phyloP scores from a whole-genome alignment of 2,113 vertebrate species.

The Peucedramus taeniatus region DNA sequence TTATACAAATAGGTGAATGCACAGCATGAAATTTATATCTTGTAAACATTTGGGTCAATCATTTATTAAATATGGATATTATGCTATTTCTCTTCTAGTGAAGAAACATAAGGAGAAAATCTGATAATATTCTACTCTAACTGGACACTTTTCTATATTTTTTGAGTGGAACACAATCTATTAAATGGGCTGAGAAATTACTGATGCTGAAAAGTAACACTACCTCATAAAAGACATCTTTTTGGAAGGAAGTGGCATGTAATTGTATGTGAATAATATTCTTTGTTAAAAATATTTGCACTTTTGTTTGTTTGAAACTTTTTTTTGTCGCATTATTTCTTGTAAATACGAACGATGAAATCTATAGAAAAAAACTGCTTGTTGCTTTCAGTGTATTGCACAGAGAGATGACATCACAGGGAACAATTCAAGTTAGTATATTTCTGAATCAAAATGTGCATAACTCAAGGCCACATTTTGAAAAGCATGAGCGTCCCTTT shows the following conservation, averaged over 20 bases:
- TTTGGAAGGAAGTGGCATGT: neutral
- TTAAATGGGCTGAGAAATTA: neutral
- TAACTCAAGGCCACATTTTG: neutral
- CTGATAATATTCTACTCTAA: neutral
- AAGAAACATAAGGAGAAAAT: neutral
- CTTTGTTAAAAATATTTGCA: neutral
- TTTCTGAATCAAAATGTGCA: neutral
- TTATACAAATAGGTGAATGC: neutral
- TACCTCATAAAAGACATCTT: neutral
- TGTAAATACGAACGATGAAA: neutral
- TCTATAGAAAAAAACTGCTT: neutral
- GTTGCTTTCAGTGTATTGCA: neutral
- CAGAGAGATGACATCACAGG: neutral
- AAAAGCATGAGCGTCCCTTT: neutral
- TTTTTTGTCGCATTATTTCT: neutral
- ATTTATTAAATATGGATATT: neutral
- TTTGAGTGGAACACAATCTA: neutral
- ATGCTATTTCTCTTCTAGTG: neutral
- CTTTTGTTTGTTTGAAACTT: neutral
- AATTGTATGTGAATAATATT: neutral
- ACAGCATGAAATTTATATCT: neutral
- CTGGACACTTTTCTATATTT: neutral
- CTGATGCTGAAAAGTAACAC: neutral
- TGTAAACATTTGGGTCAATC: neutral
- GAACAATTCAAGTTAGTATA: neutral